Evolutionary conservation across 1,140 invertebrate species (phyloP).

Genomic region (Drosophila nigrodunni): DNA sequence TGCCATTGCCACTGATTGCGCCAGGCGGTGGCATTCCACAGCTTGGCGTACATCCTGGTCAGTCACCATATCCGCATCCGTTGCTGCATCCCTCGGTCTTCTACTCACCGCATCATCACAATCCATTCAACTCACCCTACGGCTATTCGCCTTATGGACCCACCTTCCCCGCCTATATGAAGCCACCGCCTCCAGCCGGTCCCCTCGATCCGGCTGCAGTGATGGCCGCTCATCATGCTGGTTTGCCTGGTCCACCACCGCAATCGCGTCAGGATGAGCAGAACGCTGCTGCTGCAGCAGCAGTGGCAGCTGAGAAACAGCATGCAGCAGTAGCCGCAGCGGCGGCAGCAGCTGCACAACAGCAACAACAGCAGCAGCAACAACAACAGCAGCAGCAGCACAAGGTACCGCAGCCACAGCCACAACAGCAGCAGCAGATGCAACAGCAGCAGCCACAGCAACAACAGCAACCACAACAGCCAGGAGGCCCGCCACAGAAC

Average conservation of each 20-base stretch:
- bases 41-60: slow-evolving; percentile 83
- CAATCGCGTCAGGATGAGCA: slow-evolving; percentile 69
- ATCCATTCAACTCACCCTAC: slow-evolving; percentile 83
- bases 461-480: slow-evolving; percentile 51
- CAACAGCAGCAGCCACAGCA: slow-evolving; percentile 59
- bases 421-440: slow-evolving; percentile 47
- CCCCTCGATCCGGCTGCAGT: slow-evolving; percentile 77
- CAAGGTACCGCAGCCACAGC: slow-evolving; percentile 58
- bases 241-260: slow-evolving; percentile 67
- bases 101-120: slow-evolving; percentile 82
- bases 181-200: slow-evolving; percentile 76
- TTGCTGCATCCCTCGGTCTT: slow-evolving; percentile 84
- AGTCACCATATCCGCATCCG: slow-evolving; percentile 83
- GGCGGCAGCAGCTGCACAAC: slow-evolving; percentile 54
- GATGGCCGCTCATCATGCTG: slow-evolving; percentile 78
- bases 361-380: slow-evolving; percentile 37
- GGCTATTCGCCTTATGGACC: slow-evolving; percentile 83
- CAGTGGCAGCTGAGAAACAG: slow-evolving; percentile 68
- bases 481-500: slow-evolving; percentile 65
- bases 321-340: slow-evolving; percentile 68
- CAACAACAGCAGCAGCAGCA: slow-evolving; percentile 53
- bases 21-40: slow-evolving; percentile 78
- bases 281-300: slow-evolving; percentile 57
- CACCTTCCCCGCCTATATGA: slow-evolving; percentile 82
- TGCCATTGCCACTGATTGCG: slow-evolving; percentile 79